These are phyloP conservation scores for Ataeniobius toweri DNA, from an alignment of 2,797 vertebrate species.

Conservation along the genomic window DNA sequence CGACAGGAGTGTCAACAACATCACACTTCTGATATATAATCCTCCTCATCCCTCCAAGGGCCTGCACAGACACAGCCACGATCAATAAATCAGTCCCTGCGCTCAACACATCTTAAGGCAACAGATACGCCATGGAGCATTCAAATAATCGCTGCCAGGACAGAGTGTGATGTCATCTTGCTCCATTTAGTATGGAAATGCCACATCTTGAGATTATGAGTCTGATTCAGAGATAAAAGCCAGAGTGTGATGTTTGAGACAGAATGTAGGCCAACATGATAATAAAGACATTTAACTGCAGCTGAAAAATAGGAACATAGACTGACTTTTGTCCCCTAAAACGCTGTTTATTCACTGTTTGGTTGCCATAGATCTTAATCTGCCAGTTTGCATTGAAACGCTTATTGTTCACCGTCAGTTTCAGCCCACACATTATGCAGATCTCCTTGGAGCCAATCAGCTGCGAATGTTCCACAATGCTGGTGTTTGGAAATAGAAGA, in stretches of 20 bases:
- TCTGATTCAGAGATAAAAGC: slow-evolving; percentile 47
- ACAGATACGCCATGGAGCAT: slow-evolving; percentile 14
- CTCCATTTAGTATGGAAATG: slow-evolving; percentile 46
- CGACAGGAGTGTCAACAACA: slow-evolving; percentile 69
- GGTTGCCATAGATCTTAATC: slow-evolving; percentile 66
- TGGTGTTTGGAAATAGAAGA: slow-evolving; percentile 41
- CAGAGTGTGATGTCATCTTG: slow-evolving; percentile 53
- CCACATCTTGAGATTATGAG: slow-evolving; percentile 47
- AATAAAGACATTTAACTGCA: slow-evolving; percentile 48
- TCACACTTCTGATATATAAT: slow-evolving; percentile 60
- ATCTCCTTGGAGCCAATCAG: slow-evolving; percentile 53
- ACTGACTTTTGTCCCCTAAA: slow-evolving; percentile 51
- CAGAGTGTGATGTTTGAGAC: slow-evolving; percentile 27
- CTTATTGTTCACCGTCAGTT: slow-evolving; percentile 57
- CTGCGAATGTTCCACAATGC: slow-evolving; percentile 34
- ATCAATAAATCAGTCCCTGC: slow-evolving; percentile 59
- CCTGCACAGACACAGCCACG: slow-evolving; percentile 23
- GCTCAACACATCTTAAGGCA: slow-evolving; percentile 40
- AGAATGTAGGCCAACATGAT: slow-evolving; percentile 51
- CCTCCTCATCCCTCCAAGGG: slow-evolving; percentile 31
- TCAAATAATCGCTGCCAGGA: slow-evolving; percentile 29
- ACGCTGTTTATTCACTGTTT: slow-evolving; percentile 62
- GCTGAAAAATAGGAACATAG: slow-evolving; percentile 39
- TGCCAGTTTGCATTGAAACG: slow-evolving; percentile 48
- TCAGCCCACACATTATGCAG: slow-evolving; percentile 60